phyloP scores from a whole-genome alignment of 2,888 invertebrate species.

The Eurytoma californica region DNA sequence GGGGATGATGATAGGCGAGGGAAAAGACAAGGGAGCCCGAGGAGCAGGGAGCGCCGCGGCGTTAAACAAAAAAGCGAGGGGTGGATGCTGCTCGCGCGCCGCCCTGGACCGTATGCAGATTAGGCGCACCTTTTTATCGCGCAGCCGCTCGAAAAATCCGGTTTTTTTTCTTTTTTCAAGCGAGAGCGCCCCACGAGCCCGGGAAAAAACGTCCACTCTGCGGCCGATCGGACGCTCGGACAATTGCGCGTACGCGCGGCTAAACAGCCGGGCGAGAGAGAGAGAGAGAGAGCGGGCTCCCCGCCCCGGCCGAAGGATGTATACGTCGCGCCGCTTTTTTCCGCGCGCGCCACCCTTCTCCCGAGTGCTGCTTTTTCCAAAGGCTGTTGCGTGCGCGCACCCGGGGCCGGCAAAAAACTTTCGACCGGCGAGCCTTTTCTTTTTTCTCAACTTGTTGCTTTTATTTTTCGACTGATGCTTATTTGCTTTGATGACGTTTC shows the following conservation, averaged over 20 bases:
- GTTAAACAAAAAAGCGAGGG: slow-evolving; percentile 65
- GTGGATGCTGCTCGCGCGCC: slow-evolving; percentile 56
- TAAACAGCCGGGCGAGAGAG: slow-evolving; percentile 44
- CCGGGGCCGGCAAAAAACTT: too few relatives aligned
- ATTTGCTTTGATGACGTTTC: too few relatives aligned
- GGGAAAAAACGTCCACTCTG: slow-evolving; percentile 53
- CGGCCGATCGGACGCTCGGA: slow-evolving; percentile 50
- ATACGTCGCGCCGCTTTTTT: too few relatives aligned
- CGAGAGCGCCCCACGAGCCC: not conserved
- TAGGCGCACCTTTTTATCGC: slow-evolving; percentile 67
- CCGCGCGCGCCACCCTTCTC: too few relatives aligned
- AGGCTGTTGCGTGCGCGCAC: too few relatives aligned
- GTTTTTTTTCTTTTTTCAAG: slow-evolving; percentile 62
- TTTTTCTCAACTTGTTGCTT: too few relatives aligned
- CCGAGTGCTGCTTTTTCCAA: too few relatives aligned
- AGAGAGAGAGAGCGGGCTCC: slow-evolving; percentile 54
- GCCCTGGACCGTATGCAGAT: slow-evolving; percentile 73
- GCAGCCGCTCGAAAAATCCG: slow-evolving; percentile 69
- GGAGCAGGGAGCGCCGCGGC: slow-evolving; percentile 48
- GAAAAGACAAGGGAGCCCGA: slow-evolving; percentile 34
- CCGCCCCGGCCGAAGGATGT: slow-evolving; percentile 14
- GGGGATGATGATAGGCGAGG: slow-evolving; percentile 52
- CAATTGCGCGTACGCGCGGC: slow-evolving; percentile 40
- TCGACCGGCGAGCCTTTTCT: too few relatives aligned
- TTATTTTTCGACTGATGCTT: too few relatives aligned